A percentile compares a stretch with the other conserved stretches of the same genome.
phyloP scores from a whole-genome alignment of 2,888 invertebrate species.

The Xestia rhomboidea region DNA sequence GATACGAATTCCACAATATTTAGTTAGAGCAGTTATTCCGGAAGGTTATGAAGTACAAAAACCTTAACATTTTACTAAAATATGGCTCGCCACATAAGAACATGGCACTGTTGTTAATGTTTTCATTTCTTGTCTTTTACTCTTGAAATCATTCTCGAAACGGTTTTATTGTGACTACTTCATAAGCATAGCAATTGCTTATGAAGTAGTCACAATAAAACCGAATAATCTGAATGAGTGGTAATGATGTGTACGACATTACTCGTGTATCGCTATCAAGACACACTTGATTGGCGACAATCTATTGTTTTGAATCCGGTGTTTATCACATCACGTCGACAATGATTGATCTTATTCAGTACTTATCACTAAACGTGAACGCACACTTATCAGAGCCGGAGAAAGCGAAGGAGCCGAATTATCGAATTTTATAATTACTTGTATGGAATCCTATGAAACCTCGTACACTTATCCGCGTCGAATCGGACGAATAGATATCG shows the following conservation, averaged over 20 bases:
- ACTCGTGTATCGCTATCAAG: slow-evolving; percentile 25
- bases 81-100: not conserved
- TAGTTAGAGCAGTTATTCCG: not conserved
- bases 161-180: too few species aligned
- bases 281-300: slow-evolving; percentile 6
- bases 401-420: too few species aligned
- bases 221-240: not conserved
- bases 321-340: slow-evolving; percentile 1
- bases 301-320: slow-evolving; percentile 37
- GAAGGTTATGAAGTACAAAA: not conserved
- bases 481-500: too few species aligned
- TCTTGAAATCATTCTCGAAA: not conserved
- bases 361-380: too few species aligned
- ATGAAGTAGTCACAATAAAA: not conserved
- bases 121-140: not conserved
- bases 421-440: too few species aligned
- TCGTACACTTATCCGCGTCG: too few species aligned
- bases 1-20: not conserved
- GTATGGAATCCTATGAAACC: too few species aligned
- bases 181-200: too few species aligned
- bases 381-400: too few species aligned
- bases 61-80: not conserved
- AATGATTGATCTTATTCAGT: not conserved
- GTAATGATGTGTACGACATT: slow-evolving; percentile 12
- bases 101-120: not conserved